A percentile compares a stretch with the other conserved stretches of the same genome.
phyloP scores from a whole-genome alignment of 2,888 invertebrate genomes.

The Habroteleia sp. region DNA sequence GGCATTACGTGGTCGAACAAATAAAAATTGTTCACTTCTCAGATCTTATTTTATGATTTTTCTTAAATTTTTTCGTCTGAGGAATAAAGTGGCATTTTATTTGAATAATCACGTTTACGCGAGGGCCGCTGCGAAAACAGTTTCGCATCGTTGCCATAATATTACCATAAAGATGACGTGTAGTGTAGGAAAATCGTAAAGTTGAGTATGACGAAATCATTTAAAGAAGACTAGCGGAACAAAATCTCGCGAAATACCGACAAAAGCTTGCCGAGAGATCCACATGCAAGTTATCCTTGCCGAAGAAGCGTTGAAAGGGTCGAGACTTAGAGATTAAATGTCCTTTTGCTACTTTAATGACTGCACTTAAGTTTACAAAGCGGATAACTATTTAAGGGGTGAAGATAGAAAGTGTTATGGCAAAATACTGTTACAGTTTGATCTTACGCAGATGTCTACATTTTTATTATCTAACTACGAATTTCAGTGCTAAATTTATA shows the following conservation, averaged over 20 bases:
- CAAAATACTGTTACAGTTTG: constrained; percentile 8
- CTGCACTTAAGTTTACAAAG: constrained; percentile 63
- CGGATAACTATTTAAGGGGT: constrained; percentile 37
- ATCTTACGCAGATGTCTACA: too few species aligned
- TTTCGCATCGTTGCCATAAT: constrained; percentile 19
- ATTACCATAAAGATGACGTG: constrained; percentile 22
- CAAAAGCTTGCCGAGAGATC: constrained; percentile 24
- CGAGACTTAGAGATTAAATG: constrained; percentile 68
- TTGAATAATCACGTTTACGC: neutral
- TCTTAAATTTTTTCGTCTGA: neutral
- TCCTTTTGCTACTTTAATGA: constrained; percentile 68
- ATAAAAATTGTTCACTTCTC: constrained; percentile 8
- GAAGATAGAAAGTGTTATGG: constrained; percentile 7
- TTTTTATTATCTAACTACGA: too few species aligned
- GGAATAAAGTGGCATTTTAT: neutral
- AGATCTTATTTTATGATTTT: constrained; percentile 1
- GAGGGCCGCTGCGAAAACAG: constrained; percentile 3
- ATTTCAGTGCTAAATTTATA: too few species aligned
- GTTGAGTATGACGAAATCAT: constrained; percentile 22
- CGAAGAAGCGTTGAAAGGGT: constrained; percentile 64
- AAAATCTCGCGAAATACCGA: constrained; percentile 32
- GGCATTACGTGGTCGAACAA: neutral
- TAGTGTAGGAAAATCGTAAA: constrained; percentile 20
- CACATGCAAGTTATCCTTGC: constrained; percentile 32
- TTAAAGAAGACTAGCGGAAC: constrained; percentile 15